phyloP scores from a whole-genome alignment of 2,113 vertebrate genomes.

The Pardalotus punctatus region DNA sequence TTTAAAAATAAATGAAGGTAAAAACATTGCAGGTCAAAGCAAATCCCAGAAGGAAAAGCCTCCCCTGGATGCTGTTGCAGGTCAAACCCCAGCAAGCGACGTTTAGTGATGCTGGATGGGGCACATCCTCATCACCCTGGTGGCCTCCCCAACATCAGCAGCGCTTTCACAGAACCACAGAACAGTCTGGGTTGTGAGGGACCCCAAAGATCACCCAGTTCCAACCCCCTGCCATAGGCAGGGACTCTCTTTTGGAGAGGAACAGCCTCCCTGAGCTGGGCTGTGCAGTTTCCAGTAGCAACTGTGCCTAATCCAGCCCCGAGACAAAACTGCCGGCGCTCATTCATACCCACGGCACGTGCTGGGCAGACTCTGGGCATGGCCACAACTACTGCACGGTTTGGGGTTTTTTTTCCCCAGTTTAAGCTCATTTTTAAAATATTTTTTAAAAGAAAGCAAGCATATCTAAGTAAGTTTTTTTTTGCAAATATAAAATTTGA shows the following conservation, averaged over 20 bases:
- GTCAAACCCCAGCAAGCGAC: background rate
- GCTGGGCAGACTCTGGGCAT: background rate
- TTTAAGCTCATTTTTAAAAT: background rate
- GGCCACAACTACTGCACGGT: background rate
- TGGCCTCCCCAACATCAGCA: background rate
- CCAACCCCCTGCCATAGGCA: background rate
- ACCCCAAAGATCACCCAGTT: background rate
- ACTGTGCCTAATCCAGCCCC: slow-evolving; percentile 32
- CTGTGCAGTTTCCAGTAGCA: slow-evolving; percentile 52
- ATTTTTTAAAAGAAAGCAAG: background rate
- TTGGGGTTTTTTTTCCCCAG: background rate
- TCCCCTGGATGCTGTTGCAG: background rate
- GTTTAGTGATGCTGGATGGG: background rate
- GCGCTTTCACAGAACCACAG: background rate
- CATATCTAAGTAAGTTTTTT: background rate
- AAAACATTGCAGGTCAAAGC: background rate
- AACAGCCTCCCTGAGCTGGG: background rate
- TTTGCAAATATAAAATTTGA: background rate
- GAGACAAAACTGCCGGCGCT: background rate
- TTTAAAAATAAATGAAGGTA: background rate
- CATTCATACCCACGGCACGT: slow-evolving; percentile 40
- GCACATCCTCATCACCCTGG: accelerated
- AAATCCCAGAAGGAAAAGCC: background rate
- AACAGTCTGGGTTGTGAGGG: accelerated
- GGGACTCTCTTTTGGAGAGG: background rate